These are phyloP conservation scores for Ooceraea biroi DNA, from an alignment of 1,140 invertebrate species.

Conservation along the genomic window DNA sequence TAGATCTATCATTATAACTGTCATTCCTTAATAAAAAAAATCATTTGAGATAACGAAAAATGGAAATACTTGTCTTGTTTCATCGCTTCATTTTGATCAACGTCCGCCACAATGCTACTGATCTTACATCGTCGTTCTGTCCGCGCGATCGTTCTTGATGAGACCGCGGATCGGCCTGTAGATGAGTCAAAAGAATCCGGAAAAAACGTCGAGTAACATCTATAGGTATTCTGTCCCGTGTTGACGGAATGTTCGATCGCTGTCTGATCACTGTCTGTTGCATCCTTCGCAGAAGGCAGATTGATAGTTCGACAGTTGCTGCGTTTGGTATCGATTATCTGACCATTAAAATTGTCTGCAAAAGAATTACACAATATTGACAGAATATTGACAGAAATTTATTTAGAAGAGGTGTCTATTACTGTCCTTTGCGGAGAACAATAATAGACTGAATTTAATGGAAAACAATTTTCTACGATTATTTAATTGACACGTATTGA, in stretches of 20 bases:
- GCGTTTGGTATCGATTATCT: not conserved
- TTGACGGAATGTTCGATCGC: constrained; percentile 21
- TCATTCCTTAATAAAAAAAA: not conserved
- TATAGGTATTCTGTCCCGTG: constrained; percentile 62
- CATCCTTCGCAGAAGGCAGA: not conserved
- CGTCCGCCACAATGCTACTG: not conserved
- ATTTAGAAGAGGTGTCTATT: too few relatives aligned
- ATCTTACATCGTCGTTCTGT: constrained; percentile 71
- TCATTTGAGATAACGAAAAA: not conserved
- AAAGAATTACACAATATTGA: not conserved
- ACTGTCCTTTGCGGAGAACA: too few relatives aligned
- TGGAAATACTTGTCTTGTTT: constrained; percentile 11
- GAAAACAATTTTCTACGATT: not conserved
- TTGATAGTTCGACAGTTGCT: constrained; percentile 33
- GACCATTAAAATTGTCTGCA: not conserved
- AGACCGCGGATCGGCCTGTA: constrained; percentile 18
- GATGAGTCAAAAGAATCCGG: constrained; percentile 20
- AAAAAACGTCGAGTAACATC: constrained; percentile 65
- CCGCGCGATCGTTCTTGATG: constrained; percentile 3
- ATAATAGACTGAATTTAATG: too few relatives aligned
- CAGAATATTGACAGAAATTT: not conserved
- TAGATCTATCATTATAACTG: constrained; percentile 16
- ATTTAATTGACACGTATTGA: constrained; percentile 2
- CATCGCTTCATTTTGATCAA: not conserved
- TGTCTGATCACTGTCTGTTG: constrained; percentile 21